A percentile compares a stretch with the other conserved stretches of the same genome.
phyloP scores from a whole-genome alignment of 2,888 invertebrate genomes.

The Drosophila setosimentum region DNA sequence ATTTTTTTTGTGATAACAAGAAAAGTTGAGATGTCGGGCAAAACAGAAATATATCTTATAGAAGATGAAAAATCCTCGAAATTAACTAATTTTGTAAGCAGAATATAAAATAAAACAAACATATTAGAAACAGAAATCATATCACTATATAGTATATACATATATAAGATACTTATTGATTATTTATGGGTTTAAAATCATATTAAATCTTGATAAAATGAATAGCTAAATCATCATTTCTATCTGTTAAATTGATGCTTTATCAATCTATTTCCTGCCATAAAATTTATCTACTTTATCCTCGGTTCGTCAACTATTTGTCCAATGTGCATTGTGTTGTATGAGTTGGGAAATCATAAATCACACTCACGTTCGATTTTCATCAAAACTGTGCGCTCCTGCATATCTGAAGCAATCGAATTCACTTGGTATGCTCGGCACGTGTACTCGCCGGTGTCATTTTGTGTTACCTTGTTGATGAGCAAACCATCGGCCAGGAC shows the following conservation, averaged over 20 bases:
- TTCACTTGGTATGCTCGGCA: conserved; percentile 87
- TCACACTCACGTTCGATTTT: conserved; percentile 87
- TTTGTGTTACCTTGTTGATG: conserved; percentile 86
- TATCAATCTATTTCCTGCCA: background rate
- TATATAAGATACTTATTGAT: background rate
- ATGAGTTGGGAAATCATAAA: conserved; percentile 61
- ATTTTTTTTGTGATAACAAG: background rate
- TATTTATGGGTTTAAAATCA: background rate
- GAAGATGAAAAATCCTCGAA: background rate
- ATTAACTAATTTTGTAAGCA: background rate
- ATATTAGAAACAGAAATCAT: background rate
- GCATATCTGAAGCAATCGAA: conserved; percentile 86
- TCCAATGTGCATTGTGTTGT: conserved; percentile 47
- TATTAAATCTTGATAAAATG: background rate
- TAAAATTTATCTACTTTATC: background rate
- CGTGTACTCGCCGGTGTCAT: conserved; percentile 87
- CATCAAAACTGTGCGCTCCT: conserved; percentile 87
- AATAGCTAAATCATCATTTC: background rate
- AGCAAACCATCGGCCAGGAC: conserved; percentile 87
- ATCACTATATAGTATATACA: background rate
- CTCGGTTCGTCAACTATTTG: background rate
- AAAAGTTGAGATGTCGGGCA: background rate
- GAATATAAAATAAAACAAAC: background rate
- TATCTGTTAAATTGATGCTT: background rate
- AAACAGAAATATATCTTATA: background rate